These are phyloP conservation scores for Atherinomorus stipes DNA, from an alignment of 2,113 vertebrate genomes.

Conservation along the genomic window DNA sequence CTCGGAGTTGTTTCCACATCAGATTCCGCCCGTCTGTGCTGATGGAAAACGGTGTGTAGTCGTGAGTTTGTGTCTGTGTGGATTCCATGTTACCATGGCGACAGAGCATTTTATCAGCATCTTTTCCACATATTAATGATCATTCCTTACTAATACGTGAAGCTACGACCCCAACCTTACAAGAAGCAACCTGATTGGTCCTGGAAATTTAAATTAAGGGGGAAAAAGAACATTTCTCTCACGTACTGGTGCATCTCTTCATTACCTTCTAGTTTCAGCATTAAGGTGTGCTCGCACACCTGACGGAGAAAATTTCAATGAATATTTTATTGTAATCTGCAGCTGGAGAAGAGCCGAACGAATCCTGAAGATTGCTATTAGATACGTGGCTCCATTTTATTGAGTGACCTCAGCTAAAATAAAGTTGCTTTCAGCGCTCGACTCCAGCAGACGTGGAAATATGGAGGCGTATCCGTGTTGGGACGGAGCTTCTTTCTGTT, in stretches of 20 bases:
- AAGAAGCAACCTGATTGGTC: neutral
- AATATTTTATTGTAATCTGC: too few relatives aligned
- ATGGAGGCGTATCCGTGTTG: neutral
- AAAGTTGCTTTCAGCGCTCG: neutral
- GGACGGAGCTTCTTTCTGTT: neutral
- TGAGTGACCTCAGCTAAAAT: neutral
- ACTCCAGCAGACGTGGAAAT: neutral
- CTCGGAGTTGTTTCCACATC: slow-evolving; percentile 56
- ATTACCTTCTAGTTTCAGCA: too few relatives aligned
- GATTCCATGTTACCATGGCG: neutral
- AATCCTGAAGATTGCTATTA: neutral
- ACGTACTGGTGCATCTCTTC: neutral
- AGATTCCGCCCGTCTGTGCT: slow-evolving; percentile 42
- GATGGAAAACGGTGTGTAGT: slow-evolving; percentile 54
- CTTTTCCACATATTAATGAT: slow-evolving; percentile 18
- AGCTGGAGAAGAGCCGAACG: neutral
- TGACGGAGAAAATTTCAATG: too few relatives aligned
- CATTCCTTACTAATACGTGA: slow-evolving; percentile 12
- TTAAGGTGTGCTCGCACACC: too few relatives aligned
- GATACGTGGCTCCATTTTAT: slow-evolving; percentile 2
- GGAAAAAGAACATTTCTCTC: neutral
- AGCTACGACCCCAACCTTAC: neutral
- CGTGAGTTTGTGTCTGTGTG: slow-evolving; percentile 10
- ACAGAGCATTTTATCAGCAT: slow-evolving; percentile 18
- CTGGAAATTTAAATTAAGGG: too few relatives aligned